Base-by-base conservation (phyloP, 2,797 vertebrate species). In the Meda fulgida region DNA sequence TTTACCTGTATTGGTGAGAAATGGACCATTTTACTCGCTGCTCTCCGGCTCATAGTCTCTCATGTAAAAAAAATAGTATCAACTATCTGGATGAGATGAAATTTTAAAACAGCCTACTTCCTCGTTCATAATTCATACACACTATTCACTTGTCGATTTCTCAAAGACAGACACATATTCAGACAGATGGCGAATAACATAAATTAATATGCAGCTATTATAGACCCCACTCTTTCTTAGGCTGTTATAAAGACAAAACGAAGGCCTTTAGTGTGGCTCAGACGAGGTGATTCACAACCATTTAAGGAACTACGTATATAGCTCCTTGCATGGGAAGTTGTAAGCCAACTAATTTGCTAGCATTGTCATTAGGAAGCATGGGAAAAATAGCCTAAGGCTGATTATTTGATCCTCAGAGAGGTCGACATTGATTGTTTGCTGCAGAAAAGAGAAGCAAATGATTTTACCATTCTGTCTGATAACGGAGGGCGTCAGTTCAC, bases 161-260 rank as follows among this genome's bases (percentile, higher is more conserved):
- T 80, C 77, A 23, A 26, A 78, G 36, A 29, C 36, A 60, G 23
- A 40, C 76, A 63, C 16, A 13, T 21, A 46, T 85, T 81, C 40
- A 67, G 89, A 92, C 92, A 87, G 86, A 92, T 87, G 86, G 89
- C 81, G 92, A 92, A 93, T 91, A 91, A 91, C 84, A 89, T 91
- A 91, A 93, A 91, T 91, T 90, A 71, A 92, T 92, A 91, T 86
- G 86, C 78, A 90, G 89, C 88, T 87, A 91, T 87, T 85, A 87
- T 84, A 88, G 75, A 84, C 90, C 58, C 46, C 89, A 90, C 90
- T 90, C 90, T 92, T 92, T 94, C 90, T 91, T 85, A 85, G 88
- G 89, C 91, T 94, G 84, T 88, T 94, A 93, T 93, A 92, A 94
- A 95, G 93, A 94, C 92, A 93, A 93, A 95, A 94, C 91, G 88